Evolutionary conservation across 2,113 vertebrate genomes (phyloP).

Genomic region (Micromys minutus): DNA sequence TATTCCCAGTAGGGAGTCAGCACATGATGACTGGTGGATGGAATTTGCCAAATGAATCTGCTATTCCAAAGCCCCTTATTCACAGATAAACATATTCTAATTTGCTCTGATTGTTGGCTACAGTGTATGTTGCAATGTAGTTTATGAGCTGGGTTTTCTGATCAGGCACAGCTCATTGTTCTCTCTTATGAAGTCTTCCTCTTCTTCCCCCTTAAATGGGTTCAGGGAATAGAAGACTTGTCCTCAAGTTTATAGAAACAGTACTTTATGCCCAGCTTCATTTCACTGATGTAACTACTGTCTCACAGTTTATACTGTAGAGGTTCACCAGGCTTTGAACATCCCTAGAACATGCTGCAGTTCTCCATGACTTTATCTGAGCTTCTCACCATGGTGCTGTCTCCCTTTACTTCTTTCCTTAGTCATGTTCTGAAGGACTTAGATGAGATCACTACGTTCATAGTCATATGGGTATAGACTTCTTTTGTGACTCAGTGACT

Average conservation of each 20-base stretch:
- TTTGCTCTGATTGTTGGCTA: background rate
- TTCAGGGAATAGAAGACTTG: background rate
- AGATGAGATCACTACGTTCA: background rate
- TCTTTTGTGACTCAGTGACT: background rate
- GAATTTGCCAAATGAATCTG: background rate
- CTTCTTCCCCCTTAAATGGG: background rate
- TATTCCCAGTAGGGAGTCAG: background rate
- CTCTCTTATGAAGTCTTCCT: background rate
- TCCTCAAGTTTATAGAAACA: background rate
- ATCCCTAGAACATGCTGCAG: background rate
- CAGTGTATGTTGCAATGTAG: background rate
- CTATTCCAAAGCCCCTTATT: background rate
- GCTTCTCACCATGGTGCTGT: background rate
- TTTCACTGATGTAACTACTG: background rate
- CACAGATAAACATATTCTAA: background rate
- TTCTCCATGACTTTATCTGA: background rate
- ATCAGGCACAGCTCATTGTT: background rate
- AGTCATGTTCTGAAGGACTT: background rate
- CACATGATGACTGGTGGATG: background rate
- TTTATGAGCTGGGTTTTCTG: background rate
- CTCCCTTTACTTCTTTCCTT: background rate
- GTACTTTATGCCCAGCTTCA: background rate
- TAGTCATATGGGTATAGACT: background rate
- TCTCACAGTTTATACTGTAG: background rate
- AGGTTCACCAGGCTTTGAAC: background rate